A percentile compares a stretch with the other conserved stretches of the same genome.
These are phyloP conservation scores for Arenaria interpres DNA, from an alignment of 2,113 vertebrate genomes.

Conservation along the genomic window DNA sequence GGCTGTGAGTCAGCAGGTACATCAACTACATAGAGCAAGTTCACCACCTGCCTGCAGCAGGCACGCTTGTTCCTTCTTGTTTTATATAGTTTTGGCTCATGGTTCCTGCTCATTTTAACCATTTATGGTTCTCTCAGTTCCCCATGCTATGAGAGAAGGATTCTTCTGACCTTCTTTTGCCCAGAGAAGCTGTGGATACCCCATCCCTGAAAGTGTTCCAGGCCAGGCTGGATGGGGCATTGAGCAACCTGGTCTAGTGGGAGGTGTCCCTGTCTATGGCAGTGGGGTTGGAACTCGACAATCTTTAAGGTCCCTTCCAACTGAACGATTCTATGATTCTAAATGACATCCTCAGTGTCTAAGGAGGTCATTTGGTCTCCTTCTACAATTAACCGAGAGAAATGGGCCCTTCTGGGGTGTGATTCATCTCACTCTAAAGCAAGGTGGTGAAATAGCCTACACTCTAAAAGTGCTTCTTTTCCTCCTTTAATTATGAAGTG, in stretches of 20 bases:
- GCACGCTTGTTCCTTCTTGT: not conserved
- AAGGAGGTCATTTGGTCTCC: not conserved
- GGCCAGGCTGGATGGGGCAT: too few relatives aligned
- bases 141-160: not conserved
- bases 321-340: too few relatives aligned
- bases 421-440: not conserved
- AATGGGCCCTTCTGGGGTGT: not conserved
- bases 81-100: not conserved
- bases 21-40: not conserved
- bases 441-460: not conserved
- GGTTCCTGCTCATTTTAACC: not conserved
- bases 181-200: too few relatives aligned
- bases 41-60: constrained; percentile 19
- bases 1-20: not conserved
- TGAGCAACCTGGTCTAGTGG: too few relatives aligned
- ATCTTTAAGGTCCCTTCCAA: too few relatives aligned
- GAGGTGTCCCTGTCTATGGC: too few relatives aligned
- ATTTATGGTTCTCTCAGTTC: not conserved
- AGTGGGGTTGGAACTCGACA: too few relatives aligned
- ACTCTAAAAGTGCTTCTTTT: not conserved
- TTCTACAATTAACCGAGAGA: not conserved
- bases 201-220: too few relatives aligned
- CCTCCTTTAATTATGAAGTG: not conserved
- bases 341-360: rapidly evolving
- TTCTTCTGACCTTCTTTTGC: not conserved